A percentile compares a stretch with the other conserved stretches of the same genome.
Conservation (phyloP, 2,113 vertebrate species). For the Callospermophilus lateralis region DNA sequence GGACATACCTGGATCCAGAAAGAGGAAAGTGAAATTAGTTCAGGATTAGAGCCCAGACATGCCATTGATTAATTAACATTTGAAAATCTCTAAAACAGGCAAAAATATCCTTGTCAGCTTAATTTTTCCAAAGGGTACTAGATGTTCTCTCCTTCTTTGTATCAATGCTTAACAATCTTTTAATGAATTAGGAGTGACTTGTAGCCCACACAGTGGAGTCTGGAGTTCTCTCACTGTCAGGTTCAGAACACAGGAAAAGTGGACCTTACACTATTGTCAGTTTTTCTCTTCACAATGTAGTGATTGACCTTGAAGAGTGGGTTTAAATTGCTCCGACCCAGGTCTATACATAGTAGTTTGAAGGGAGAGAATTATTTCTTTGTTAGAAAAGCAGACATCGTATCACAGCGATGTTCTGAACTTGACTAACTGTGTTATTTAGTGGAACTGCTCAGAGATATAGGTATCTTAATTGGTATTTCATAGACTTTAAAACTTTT, state of each 20-base stretch:
- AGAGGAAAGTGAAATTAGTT: background rate
- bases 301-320: background rate
- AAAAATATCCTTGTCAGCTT: background rate
- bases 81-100: background rate
- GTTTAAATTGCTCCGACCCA: constrained; percentile 30
- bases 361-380: constrained; percentile 54
- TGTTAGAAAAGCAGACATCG: constrained; percentile 24
- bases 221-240: background rate
- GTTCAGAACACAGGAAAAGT: background rate
- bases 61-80: background rate
- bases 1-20: background rate
- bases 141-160: background rate
- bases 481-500: constrained; percentile 65
- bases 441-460: background rate
- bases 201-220: too few relatives aligned
- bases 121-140: background rate
- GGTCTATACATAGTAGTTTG: constrained; percentile 22
- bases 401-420: background rate
- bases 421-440: constrained; percentile 15
- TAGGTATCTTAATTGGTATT: constrained; percentile 54
- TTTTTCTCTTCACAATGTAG: background rate
- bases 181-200: background rate
- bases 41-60: background rate
- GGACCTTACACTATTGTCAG: background rate
- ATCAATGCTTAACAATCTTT: background rate